Evolutionary conservation across 2,888 invertebrate species (phyloP), one percentile per base, ranked within the genome.

Genomic region (Hydrotaea cyrtoneurina): DNA sequence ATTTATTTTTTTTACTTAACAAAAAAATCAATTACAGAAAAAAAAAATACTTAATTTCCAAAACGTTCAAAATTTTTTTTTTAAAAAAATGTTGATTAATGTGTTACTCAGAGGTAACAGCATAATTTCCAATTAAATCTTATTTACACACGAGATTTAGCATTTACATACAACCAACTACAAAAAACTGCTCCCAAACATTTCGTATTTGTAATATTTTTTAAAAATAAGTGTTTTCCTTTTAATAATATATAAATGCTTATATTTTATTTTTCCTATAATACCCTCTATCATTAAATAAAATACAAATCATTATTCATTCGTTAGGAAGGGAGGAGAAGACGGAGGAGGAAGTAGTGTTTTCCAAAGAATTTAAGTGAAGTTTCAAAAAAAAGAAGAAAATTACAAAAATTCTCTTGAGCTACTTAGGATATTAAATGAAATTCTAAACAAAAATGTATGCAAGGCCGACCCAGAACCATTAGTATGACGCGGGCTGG

Each of bases 71-170:
- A 62, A 31, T 31, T 31, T 7, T 83, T 80, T 80, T 74, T 80
- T 76, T 78, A 53, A 26, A 15, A 78, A 76, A 78, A 71, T 80
- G 84, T 84, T 84, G 81, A 80, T 84, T 84, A 84, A 78, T 84
- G 80, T 75, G 80, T 78, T 84, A 84, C 72, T 75, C 78, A 84
- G 79, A 64, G 21, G 78, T 80, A 59, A 31, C 31, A 59, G 46
- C 15, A 74, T 62, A 82, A 78, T 23, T 31, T 31, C 2, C 31
- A 31, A 31, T 31, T 31, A 31, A n/a, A n/a, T n/a, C n/a, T n/a
- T n/a, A n/a, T n/a, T 7, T 31, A 31, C 4, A 21, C 57, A 21
- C 5, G 57, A 57, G 57, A 57, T 23, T 23, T 57, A 79, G 80
- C 79, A 82, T 81, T 82, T 85, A 81, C 19, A 57, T 19, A 11